These are phyloP conservation scores for Drosophila neonasuta DNA, from an alignment of 2,888 invertebrate species.

Conservation along the genomic window DNA sequence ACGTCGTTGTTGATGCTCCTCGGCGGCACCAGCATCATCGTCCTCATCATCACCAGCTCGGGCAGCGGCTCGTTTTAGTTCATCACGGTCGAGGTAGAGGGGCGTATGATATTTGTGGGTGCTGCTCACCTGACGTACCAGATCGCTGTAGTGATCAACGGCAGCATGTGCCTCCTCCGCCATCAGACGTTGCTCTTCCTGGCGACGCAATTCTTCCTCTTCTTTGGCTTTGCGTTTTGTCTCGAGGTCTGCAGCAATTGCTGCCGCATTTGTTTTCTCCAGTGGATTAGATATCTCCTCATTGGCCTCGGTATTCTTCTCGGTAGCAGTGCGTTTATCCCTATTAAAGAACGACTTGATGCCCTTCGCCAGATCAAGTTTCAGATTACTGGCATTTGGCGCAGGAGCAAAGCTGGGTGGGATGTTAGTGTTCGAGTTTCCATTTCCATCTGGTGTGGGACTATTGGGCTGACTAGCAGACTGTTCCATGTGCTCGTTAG, in stretches of 20 bases:
- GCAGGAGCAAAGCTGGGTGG: background rate
- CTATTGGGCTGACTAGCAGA: constrained; percentile 64
- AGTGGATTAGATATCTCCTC: constrained; percentile 67
- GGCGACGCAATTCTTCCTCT: constrained; percentile 77
- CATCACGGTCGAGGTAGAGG: constrained; percentile 85
- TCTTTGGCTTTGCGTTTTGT: constrained; percentile 76
- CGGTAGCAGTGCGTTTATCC: constrained; percentile 76
- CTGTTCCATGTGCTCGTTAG: constrained; percentile 81
- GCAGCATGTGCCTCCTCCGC: constrained; percentile 87
- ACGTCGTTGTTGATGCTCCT: constrained; percentile 61
- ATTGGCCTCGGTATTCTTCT: constrained; percentile 79
- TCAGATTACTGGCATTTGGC: constrained; percentile 35
- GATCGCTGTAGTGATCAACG: constrained; percentile 91
- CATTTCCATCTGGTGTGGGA: constrained; percentile 27
- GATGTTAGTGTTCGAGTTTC: background rate
- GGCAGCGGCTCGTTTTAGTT: constrained; percentile 85
- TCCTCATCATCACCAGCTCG: constrained; percentile 81
- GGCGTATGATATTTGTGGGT: constrained; percentile 82
- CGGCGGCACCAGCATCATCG: constrained; percentile 33
- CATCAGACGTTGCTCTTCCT: constrained; percentile 76
- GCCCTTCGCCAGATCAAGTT: constrained; percentile 75
- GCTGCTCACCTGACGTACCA: constrained; percentile 88
- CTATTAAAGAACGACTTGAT: constrained; percentile 80
- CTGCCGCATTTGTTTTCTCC: constrained; percentile 66
- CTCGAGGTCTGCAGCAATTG: constrained; percentile 81